phyloP scores from a whole-genome alignment of 2,113 vertebrate genomes.

The Glaucidium brasilianum region DNA sequence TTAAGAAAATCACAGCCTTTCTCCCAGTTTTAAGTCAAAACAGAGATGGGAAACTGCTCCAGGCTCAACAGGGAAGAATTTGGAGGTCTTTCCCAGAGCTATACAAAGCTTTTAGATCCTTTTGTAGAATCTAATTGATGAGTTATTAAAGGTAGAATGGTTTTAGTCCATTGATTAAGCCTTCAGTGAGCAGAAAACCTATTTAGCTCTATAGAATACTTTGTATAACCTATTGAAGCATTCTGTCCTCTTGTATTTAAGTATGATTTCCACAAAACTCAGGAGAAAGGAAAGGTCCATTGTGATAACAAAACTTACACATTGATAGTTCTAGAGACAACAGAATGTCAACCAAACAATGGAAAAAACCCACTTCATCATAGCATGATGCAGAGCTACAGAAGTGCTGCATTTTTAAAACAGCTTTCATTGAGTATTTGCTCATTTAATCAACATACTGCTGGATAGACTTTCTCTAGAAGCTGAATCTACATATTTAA shows the following conservation, averaged over 20 bases:
- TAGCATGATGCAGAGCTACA: not conserved
- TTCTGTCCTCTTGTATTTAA: not conserved
- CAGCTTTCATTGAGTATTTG: not conserved
- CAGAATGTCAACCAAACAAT: not conserved
- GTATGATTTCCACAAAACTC: not conserved
- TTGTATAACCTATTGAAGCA: not conserved
- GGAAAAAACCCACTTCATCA: fast-evolving
- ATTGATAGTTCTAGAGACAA: not conserved
- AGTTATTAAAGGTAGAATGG: not conserved
- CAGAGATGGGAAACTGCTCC: not conserved
- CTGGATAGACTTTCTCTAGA: not conserved
- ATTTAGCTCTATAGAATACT: not conserved
- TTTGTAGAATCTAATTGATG: not conserved
- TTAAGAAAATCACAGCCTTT: not conserved
- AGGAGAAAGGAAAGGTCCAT: not conserved
- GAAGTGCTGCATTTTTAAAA: not conserved
- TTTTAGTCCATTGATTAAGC: not conserved
- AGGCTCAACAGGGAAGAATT: not conserved
- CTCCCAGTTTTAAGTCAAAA: not conserved
- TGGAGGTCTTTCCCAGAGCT: not conserved
- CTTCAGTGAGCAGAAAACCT: not conserved
- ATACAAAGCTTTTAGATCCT: not conserved
- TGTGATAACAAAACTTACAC: not conserved
- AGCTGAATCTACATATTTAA: not conserved
- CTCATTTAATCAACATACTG: not conserved